Evolutionary conservation across 2,888 invertebrate genomes (phyloP).

Genomic region (Cheilosia urbana): DNA sequence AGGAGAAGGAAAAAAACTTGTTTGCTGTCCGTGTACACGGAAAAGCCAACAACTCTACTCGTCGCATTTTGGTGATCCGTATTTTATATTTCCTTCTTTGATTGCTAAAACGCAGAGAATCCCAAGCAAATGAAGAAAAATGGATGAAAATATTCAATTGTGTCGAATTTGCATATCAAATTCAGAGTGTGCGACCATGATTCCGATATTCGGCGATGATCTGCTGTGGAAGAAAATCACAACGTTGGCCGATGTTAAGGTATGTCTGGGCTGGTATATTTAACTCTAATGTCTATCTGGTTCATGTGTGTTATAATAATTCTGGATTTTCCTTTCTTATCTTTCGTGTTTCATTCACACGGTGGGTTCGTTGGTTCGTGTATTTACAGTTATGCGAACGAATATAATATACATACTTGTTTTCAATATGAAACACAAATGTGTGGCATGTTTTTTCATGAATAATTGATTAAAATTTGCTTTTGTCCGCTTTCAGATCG

Average conservation of each 20-base stretch:
- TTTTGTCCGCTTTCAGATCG: constrained; percentile 78
- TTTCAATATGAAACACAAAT: constrained; percentile 32
- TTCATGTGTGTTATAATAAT: constrained; percentile 42
- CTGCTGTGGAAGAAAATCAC: constrained; percentile 83
- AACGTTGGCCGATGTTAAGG: constrained; percentile 83
- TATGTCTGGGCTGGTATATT: constrained; percentile 69
- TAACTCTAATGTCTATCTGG: constrained; percentile 8
- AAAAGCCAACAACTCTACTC: constrained; percentile 55
- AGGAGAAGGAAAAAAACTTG: constrained; percentile 54
- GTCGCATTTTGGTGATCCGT: constrained; percentile 26
- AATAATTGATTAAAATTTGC: constrained; percentile 28
- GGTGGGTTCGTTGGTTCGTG: constrained; percentile 32
- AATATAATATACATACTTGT: constrained; percentile 27
- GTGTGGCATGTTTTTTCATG: constrained; percentile 49
- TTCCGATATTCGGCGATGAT: constrained; percentile 83
- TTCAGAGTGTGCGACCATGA: constrained; percentile 81
- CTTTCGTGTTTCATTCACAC: constrained; percentile 30
- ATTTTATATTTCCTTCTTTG: constrained; percentile 9
- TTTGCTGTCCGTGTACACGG: constrained; percentile 53
- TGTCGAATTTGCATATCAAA: constrained; percentile 83
- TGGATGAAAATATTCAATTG: constrained; percentile 79
- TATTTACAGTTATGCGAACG: constrained; percentile 62
- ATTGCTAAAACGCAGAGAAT: constrained; percentile 34
- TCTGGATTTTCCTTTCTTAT: constrained; percentile 61
- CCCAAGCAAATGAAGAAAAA: constrained; percentile 71